Conservation (phyloP, 2,113 vertebrate genomes). For the Hemiprocne comata region DNA sequence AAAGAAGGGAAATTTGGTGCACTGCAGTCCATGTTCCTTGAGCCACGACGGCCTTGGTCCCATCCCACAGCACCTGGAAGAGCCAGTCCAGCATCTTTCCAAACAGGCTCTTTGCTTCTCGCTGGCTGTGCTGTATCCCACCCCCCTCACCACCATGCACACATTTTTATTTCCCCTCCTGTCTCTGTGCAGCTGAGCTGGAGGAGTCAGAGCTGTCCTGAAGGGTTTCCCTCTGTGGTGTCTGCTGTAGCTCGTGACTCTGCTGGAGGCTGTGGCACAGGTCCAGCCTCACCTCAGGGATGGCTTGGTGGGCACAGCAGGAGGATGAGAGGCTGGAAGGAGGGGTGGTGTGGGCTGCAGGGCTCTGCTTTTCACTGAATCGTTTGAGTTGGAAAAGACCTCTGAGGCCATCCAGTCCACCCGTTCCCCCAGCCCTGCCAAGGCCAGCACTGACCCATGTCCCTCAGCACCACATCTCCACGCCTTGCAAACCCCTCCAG, state of each 20-base stretch:
- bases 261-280: background rate
- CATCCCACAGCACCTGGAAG: background rate
- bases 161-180: background rate
- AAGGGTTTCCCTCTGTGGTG: background rate
- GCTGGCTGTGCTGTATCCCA: fast-evolving
- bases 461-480: too few species aligned
- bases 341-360: background rate
- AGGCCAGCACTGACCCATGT: too few species aligned
- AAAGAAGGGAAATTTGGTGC: background rate
- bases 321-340: background rate
- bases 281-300: background rate
- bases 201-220: background rate
- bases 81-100: background rate
- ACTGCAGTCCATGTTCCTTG: background rate
- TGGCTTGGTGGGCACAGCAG: fast-evolving
- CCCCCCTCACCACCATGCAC: fast-evolving
- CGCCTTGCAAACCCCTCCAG: too few species aligned
- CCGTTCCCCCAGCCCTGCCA: too few species aligned
- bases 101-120: background rate
- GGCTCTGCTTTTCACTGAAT: background rate
- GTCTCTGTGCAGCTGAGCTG: background rate
- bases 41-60: background rate
- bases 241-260: background rate
- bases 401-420: too few species aligned
- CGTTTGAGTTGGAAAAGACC: too few species aligned